Conservation (phyloP, 2,888 invertebrate genomes). For the Masnerella sp. region DNA sequence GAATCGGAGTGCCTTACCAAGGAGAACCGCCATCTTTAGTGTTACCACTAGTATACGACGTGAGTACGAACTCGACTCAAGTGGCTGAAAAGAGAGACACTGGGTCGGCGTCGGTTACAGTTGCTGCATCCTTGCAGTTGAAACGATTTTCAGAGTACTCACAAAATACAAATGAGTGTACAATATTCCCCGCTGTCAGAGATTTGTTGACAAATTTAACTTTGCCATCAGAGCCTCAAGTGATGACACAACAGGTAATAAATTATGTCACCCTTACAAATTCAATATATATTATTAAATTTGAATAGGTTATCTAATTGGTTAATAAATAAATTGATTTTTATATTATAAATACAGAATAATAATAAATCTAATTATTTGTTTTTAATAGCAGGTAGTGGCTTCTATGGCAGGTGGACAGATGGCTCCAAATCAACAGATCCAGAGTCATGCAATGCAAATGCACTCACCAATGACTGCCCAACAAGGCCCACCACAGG, state of each 20-base stretch:
- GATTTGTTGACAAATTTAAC: constrained; percentile 91
- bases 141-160: constrained; percentile 86
- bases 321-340: too few relatives aligned
- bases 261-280: too few relatives aligned
- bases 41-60: constrained; percentile 94
- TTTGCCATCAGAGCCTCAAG: constrained; percentile 87
- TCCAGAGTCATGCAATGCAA: constrained; percentile 80
- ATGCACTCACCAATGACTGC: constrained; percentile 81
- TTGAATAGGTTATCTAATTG: too few relatives aligned
- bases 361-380: too few relatives aligned
- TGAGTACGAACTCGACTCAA: constrained; percentile 90
- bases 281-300: too few relatives aligned
- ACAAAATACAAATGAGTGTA: constrained; percentile 86
- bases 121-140: constrained; percentile 82
- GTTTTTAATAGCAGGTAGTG: constrained; percentile 73
- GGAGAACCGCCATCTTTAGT: constrained; percentile 87
- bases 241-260: constrained; percentile 75
- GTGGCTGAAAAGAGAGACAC: constrained; percentile 90
- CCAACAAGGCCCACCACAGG: constrained; percentile 74
- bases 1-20: constrained; percentile 81
- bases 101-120: constrained; percentile 80
- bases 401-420: constrained; percentile 78
- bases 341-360: too few relatives aligned
- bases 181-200: constrained; percentile 93
- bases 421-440: constrained; percentile 79